Base-by-base conservation (phyloP, 2,888 invertebrate species). In the Lamellibrachia columna region DNA sequence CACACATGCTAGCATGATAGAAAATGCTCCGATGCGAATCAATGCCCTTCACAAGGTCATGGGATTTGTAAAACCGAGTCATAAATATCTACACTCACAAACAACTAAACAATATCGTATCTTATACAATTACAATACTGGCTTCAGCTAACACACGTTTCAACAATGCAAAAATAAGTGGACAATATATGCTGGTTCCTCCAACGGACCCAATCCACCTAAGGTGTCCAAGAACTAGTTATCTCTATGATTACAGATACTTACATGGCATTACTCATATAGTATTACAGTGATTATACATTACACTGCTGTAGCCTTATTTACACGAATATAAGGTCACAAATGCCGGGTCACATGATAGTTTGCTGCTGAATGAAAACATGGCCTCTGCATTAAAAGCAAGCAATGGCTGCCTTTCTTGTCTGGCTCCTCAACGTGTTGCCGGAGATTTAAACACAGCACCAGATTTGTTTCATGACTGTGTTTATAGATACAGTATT, bases 1-100 rank as follows among this genome's bases (percentile, higher is more conserved):
- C 75, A 75, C 75, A 75, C 75, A 22, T 75, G 75, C n/a, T 22
- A 15, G n/a, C 75, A 75, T n/a, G 22, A n/a, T 75, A 75, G 75
- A 75, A 75, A 75, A 75, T 75, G 22, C 75, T 75, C 75, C 75
- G n/a, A 75, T n/a, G 15, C 75, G 75, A 75, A 75, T 75, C 75
- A 75, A 75, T 75, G 75, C 75, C 75, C 75, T 22, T 75, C 75
- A 75, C 75, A 75, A 75, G 75, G n/a, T 75, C 75, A 75, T 75
- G 75, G 75, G 75, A 75, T 75, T 75, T 75, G 6, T 75, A 75
- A 75, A 75, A 22, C 75, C 15, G 75, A 75, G 75, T 75, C 3
- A 75, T 75, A 75, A 75, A 75, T 75, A 75, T 75, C 75, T 75
- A 75, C 40, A 40, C 75, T 75, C 75, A 22, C n/a, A 22, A 22